A percentile compares a stretch with the other conserved stretches of the same genome.
These are phyloP conservation scores for Steromphala cineraria DNA, from an alignment of 2,888 invertebrate genomes.

Conservation along the genomic window DNA sequence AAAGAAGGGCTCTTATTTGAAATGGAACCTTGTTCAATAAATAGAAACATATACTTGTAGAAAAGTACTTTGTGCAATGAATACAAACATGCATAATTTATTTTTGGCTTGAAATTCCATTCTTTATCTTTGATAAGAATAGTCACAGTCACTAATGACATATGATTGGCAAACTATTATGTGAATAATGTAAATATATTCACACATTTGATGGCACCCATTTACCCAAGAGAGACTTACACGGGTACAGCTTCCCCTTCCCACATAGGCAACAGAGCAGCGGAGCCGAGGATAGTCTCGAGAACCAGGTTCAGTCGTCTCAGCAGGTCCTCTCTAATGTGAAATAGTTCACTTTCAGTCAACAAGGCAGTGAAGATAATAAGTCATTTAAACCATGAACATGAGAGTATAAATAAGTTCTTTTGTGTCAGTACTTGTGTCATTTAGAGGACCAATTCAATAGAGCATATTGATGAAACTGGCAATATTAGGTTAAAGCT, in stretches of 20 bases:
- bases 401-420: no score
- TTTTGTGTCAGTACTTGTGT: no score
- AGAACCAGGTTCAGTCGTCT: conserved; percentile 83
- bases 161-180: no score
- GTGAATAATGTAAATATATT: no score
- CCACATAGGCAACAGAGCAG: conserved; percentile 83
- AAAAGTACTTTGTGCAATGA: no score
- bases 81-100: neutral
- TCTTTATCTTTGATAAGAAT: neutral
- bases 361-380: neutral
- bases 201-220: no score
- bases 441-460: no score
- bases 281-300: conserved; percentile 81
- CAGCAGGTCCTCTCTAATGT: conserved; percentile 82
- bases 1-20: no score
- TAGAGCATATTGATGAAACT: no score
- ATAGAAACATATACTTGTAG: no score
- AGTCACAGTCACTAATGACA: neutral
- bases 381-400: neutral
- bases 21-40: no score
- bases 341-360: neutral
- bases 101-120: neutral
- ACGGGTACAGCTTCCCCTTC: conserved; percentile 78
- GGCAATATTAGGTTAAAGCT: no score
- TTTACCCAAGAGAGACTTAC: neutral